A percentile compares a stretch with the other conserved stretches of the same genome.
These are phyloP conservation scores for Triops cancriformis DNA, from an alignment of 1,140 invertebrate species.

Conservation along the genomic window DNA sequence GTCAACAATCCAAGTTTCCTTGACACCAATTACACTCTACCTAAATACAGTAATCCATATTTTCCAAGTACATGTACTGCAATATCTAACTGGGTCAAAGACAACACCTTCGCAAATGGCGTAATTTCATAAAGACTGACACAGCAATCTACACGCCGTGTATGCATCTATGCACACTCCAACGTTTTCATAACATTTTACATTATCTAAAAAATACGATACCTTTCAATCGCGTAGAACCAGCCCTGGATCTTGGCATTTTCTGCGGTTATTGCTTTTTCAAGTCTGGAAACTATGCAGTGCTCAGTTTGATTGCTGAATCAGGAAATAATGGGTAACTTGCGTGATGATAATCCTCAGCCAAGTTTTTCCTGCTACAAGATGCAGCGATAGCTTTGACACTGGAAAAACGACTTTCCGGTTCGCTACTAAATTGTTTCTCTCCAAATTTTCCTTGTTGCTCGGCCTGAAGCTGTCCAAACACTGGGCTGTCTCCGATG, in stretches of 20 bases:
- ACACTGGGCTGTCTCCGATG: background rate
- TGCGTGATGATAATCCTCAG: background rate
- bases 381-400: background rate
- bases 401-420: background rate
- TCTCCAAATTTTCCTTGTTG: background rate
- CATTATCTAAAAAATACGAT: background rate
- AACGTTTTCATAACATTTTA: too few relatives aligned
- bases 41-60: too few relatives aligned
- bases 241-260: background rate
- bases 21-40: too few relatives aligned
- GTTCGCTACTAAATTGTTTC: background rate
- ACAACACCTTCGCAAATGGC: too few relatives aligned
- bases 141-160: too few relatives aligned
- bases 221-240: conserved; percentile 4
- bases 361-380: background rate
- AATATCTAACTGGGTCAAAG: too few relatives aligned
- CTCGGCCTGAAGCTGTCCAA: background rate
- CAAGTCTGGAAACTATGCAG: background rate
- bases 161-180: too few relatives aligned
- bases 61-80: too few relatives aligned
- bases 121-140: too few relatives aligned
- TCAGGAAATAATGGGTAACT: background rate
- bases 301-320: background rate
- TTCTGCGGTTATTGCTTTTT: background rate
- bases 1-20: too few relatives aligned